Evolutionary conservation across 2,888 invertebrate genomes (phyloP).

Genomic region (Salticus scenicus): DNA sequence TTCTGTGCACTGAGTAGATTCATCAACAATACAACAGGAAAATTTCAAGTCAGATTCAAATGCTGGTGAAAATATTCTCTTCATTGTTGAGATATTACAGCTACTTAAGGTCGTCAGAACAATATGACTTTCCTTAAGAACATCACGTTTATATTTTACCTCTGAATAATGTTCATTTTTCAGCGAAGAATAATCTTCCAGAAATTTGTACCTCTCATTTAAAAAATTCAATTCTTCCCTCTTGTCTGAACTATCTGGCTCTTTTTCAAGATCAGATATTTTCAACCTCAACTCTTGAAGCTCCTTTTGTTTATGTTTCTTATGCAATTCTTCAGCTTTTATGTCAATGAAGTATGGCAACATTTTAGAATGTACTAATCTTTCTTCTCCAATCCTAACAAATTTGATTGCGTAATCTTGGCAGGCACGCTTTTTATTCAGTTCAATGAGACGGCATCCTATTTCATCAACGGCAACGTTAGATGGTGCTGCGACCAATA

Average conservation of each 20-base stretch:
- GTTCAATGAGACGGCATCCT: constrained; percentile 80
- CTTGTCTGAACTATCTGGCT: no score
- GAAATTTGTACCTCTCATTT: background rate
- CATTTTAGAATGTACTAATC: constrained; percentile 80
- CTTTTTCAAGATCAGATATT: no score
- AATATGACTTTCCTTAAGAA: constrained; percentile 77
- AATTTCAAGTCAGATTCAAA: constrained; percentile 28
- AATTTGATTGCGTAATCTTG: constrained; percentile 76
- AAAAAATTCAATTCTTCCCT: background rate
- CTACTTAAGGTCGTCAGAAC: constrained; percentile 84
- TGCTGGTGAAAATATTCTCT: background rate
- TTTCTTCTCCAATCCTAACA: constrained; percentile 82
- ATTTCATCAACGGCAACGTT: constrained; percentile 91
- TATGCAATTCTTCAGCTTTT: background rate
- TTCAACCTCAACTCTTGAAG: constrained; percentile 1
- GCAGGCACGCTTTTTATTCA: constrained; percentile 78
- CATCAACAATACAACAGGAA: constrained; percentile 85
- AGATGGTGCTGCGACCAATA: constrained; percentile 89
- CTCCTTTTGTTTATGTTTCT: background rate
- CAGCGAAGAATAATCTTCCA: background rate
- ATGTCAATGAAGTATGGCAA: constrained; percentile 79
- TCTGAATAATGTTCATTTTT: background rate
- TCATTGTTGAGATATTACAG: constrained; percentile 72
- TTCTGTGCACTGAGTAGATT: constrained; percentile 91
- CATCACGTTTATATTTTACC: background rate